Evolutionary conservation across 2,797 vertebrate species (phyloP), one percentile per base, ranked within the genome.

Genomic region (Propithecus perrieri): DNA sequence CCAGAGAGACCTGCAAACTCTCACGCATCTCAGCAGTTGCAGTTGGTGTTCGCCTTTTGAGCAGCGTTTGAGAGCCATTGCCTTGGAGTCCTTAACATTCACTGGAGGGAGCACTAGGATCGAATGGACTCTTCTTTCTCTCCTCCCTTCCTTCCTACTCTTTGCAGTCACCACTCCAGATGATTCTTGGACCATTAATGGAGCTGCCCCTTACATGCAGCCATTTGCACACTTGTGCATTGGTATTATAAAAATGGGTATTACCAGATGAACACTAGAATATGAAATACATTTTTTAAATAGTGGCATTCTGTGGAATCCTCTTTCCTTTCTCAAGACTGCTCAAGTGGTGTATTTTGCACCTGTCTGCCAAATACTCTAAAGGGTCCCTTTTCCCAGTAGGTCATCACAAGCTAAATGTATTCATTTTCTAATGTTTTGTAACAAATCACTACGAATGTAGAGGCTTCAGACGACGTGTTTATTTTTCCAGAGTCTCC

Each of bases 21-120:
- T 57, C 22, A 57, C 22, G 5, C 3, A 4, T 1, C 4, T 30
- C 0, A 4, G 55, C 10, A 26, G 18, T 30, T 26, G 55, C 7
- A 15, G 17, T 13, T 33, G 48, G 28, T 5, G 1, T 7, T 20
- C 0, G 1, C 30, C 22, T 9, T 4, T 1, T 28, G 18, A 26
- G 26, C 2, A 14, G 24, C 1, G 1, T 50, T 50, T 1, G 9
- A 43, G 9, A 38, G 17, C 50, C 8, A 7, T 2, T 1, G 7
- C 18, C 7, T 50, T 35, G 28, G 10, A 81, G 13, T 43, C 24
- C 24, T 11, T 78, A 7, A 33, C 50, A 8, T 26, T 18, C 14
- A 46, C 0, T 43, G 12, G 33, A 48, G 15, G 0, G 8, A 30
- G 13, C 71, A 22, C 26, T 20, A 7, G 3, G 26, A 13, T 33